Conservation (phyloP, 2,797 vertebrate species). For the Hypotaenidia philippensis region DNA sequence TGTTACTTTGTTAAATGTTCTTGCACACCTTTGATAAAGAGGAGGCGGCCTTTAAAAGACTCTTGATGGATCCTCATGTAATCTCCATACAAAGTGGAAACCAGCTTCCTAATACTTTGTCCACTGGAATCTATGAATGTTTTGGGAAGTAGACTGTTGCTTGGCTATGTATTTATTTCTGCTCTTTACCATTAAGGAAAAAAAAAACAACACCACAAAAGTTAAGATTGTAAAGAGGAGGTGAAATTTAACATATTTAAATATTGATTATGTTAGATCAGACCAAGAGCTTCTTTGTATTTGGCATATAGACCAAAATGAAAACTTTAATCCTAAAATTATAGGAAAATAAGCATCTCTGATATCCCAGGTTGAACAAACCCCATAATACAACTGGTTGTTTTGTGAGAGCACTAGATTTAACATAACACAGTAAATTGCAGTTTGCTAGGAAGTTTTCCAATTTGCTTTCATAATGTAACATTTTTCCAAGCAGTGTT, state of each 20-base stretch:
- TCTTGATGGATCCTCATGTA: not conserved
- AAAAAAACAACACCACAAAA: not conserved
- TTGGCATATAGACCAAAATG: not conserved
- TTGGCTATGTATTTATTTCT: not conserved
- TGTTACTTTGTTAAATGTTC: not conserved
- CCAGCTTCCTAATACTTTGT: not conserved
- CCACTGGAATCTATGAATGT: not conserved
- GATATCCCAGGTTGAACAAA: not conserved
- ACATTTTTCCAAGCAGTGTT: not conserved
- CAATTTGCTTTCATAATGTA: not conserved
- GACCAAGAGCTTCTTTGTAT: not conserved
- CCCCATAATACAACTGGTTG: not conserved
- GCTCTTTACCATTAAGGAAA: not conserved
- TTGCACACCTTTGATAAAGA: not conserved
- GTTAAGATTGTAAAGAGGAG: not conserved
- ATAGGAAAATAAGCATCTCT: not conserved
- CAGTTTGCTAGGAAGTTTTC: not conserved
- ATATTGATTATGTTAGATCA: not conserved
- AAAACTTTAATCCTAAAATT: not conserved
- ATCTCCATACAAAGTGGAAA: not conserved
- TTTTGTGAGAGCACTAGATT: not conserved
- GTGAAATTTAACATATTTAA: not conserved
- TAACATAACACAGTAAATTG: not conserved
- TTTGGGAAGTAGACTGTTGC: not conserved
- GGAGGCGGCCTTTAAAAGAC: not conserved